These are phyloP conservation scores for Actinostola sp. DNA, from an alignment of 92 coral and sea anemone species.

Conservation along the genomic window DNA sequence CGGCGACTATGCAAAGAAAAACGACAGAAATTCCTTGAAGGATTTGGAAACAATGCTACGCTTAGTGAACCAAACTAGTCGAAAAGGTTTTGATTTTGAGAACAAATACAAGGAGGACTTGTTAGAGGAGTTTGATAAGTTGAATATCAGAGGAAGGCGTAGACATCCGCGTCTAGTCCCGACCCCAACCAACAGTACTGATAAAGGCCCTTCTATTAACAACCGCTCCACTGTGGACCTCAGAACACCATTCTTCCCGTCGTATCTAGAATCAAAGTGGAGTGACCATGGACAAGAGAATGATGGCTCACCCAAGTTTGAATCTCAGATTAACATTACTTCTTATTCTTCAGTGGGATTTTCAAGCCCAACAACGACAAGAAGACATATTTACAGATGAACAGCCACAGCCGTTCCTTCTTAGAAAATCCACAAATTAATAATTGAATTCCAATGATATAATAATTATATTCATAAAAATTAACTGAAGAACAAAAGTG, in stretches of 20 bases:
- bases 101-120: constrained; percentile 10
- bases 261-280: not conserved
- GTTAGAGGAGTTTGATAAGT: constrained; percentile 14
- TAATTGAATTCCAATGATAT: too few relatives aligned
- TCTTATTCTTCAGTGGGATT: constrained; percentile 49
- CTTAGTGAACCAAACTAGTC: constrained; percentile 1
- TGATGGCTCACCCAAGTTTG: constrained; percentile 36
- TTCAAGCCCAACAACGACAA: constrained; percentile 12
- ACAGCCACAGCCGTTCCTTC: too few relatives aligned
- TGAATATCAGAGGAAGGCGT: constrained; percentile 8
- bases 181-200: not conserved
- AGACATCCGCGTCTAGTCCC: not conserved
- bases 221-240: constrained; percentile 26
- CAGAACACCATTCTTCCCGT: constrained; percentile 11
- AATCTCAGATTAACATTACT: constrained; percentile 47
- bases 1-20: not conserved
- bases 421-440: too few relatives aligned
- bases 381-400: constrained; percentile 2
- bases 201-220: constrained; percentile 19
- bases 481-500: too few relatives aligned
- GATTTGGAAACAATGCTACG: constrained; percentile 50
- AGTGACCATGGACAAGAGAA: not conserved
- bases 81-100: constrained; percentile 8
- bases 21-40: not conserved
- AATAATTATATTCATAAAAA: too few relatives aligned